A percentile compares a stretch with the other conserved stretches of the same genome.
Evolutionary conservation across 2,113 vertebrate genomes (phyloP).

Genomic region (Ammodytes marinus): DNA sequence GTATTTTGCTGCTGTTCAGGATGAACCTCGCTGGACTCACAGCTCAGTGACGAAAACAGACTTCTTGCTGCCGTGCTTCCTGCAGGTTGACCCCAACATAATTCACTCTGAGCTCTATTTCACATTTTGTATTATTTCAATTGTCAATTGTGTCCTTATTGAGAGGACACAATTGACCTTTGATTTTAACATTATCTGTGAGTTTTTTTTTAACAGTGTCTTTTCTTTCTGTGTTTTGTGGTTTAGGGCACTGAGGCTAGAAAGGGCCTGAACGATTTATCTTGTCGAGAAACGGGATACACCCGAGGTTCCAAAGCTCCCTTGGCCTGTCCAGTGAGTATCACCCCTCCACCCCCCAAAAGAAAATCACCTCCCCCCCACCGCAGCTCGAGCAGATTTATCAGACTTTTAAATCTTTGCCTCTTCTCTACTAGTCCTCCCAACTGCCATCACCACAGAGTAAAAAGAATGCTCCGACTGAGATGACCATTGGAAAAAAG

Average conservation of each 20-base stretch:
- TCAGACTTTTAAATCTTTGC: background rate
- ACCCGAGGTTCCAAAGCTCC: slow-evolving; percentile 51
- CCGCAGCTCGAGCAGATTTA: background rate
- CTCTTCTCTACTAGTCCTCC: slow-evolving; percentile 43
- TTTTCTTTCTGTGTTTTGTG: slow-evolving; percentile 35
- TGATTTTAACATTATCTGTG: background rate
- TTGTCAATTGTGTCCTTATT: no score
- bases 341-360: no score
- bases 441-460: background rate
- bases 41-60: slow-evolving; percentile 67
- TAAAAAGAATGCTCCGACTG: background rate
- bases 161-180: background rate
- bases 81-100: slow-evolving; percentile 57
- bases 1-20: slow-evolving; percentile 40
- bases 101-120: background rate
- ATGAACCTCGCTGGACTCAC: slow-evolving; percentile 35
- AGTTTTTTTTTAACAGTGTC: background rate
- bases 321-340: slow-evolving; percentile 64
- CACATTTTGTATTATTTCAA: no score
- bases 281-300: slow-evolving; percentile 65
- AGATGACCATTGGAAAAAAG: slow-evolving; percentile 54
- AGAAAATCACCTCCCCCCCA: no score
- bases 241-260: slow-evolving; percentile 53
- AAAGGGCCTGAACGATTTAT: slow-evolving; percentile 14
- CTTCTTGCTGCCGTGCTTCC: slow-evolving; percentile 41